Evolutionary conservation across 2,797 vertebrate species (phyloP), one percentile per base, ranked within the genome.

Genomic region (Poecilia velifera): DNA sequence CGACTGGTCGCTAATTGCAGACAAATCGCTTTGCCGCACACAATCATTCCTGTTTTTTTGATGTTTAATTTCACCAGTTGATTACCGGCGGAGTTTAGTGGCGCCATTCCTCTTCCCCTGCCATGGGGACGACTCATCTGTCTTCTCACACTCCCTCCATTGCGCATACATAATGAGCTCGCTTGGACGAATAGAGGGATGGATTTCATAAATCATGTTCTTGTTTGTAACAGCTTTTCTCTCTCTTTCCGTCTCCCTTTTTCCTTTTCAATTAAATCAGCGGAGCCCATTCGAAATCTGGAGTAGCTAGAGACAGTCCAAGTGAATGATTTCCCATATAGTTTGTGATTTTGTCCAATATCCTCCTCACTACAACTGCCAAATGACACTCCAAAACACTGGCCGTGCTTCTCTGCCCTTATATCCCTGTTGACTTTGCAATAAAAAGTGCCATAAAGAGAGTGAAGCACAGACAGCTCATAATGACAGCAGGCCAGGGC

Each of bases 151-250:
- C 85, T 75, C 84, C 76, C 89, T 77, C 88, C 84, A 84, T 82
- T 88, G 82, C 76, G 94, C 95, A 95, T 96, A 93, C 94, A 86
- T 92, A 95, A 96, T 94, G 93, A 96, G 94, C 83, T 90, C 4
- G 79, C 90, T 82, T 91, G 94, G 95, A 95, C 92, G 93, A 94
- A 91, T 92, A 88, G 85, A 92, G 91, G 93, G 94, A 92, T 94
- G 93, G 92, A 95, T 96, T 96, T 95, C 94, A 96, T 96, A 96
- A 96, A 96, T 96, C 96, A 96, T 86, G 89, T 88, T 92, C 95
- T 95, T 95, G 94, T 96, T 96, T 96, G 92, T 94, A 94, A 92
- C 93, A 94, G 92, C 90, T 94, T 95, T 94, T 92, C 91, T 90
- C 86, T 84, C 89, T 86, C 82, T 92, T 91, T 91, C 82, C 57